Base-by-base conservation (phyloP, 2,113 vertebrate species). In the Silurus meridionalis region DNA sequence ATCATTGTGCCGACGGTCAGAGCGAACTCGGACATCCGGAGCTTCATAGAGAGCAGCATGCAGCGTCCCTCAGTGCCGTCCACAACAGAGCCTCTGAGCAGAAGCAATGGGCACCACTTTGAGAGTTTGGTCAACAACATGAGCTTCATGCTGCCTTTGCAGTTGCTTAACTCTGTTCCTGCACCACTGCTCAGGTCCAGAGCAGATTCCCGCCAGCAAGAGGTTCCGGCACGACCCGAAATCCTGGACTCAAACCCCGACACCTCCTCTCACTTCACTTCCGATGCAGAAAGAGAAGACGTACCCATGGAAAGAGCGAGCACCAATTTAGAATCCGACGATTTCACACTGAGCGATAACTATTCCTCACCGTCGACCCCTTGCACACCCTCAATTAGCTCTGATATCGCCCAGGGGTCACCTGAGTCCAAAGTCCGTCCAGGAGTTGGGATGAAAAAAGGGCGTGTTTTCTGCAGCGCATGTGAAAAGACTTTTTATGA, bases 401-500 rank as follows among this genome's bases (percentile, higher is more conserved):
- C 96, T 4, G 97, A 98, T 69, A 91, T 95, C 87, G 92, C 93
- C 55, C 96, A 95, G 81, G 89, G 95, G 84, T 97, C 97, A 14
- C 97, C 97, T 0, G 97, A 97, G 78, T 92, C 89, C 85, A 97
- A 96, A 88, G 90, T 93, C 14, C 96, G 95, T 86, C 92, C 93
- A 0, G 96, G 90, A 15, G 92, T 92, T 19, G 57, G 93, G 14
- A 94, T 96, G 28, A 98, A 96, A 92, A 99, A 99, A 91, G 97
- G 97, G 8, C 96, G 98, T 3, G 98, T 99, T 21, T 98, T 95
- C 94, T 99, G 98, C 92, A 98, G 95, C 0, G 97, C 98, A 0
- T 99, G 98, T 9, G 98, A 98, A 92, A 99, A 99, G 93, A 99
- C 98, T 0, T 99, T 99, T 92, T 99, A 99, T 0, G 98, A 99